Evolutionary conservation across 2,113 vertebrate genomes (phyloP), one percentile per base, ranked within the genome.

Genomic region (Labrus mixtus): DNA sequence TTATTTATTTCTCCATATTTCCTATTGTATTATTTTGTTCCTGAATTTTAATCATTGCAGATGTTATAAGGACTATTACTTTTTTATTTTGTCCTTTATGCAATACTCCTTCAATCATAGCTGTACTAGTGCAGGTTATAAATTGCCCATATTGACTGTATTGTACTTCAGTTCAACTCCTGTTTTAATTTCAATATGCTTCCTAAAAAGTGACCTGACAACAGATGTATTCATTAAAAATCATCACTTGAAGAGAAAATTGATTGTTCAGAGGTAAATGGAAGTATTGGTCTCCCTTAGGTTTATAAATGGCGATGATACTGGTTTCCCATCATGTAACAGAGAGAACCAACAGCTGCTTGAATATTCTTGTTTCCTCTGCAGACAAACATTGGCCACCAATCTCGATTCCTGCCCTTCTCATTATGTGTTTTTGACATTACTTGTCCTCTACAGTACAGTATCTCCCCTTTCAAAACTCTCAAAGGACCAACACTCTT

Each of bases 381-480:
- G 22, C 51, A 81, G 80, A 72, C 57, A 68, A 74, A 73, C 57
- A 43, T 67, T 19, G 12, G 41, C 60, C 76, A 74, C 61, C 8
- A 2, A 59, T 74, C 64, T 68, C 23, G 25, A 75, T 61, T 46
- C 48, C 90, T 90, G 91, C 58, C 66, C 55, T 76, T 84, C 84
- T 84, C 90, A 80, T 91, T 76, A 87, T 36, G 48, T 83, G 68
- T 77, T 88, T 79, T 58, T 83, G 76, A 60, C 76, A 87, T 85
- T 67, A 79, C 67, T 72, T 61, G 67, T 82, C 73, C 68, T 53
- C 66, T 51, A 64, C 63, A 69, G 76, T 53, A 68, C 37, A 78
- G 66, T 54, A 50, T 20, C 39, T 70, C 69, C 75, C 2, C 25
- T 57, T 71, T 70, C 60, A 57, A 83, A 9, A 59, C 41, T 80